Percentiles rank a stretch among this genome's conserved stretches.
These are phyloP conservation scores for Sipha maydis DNA, from an alignment of 2,888 invertebrate genomes.

Conservation along the genomic window DNA sequence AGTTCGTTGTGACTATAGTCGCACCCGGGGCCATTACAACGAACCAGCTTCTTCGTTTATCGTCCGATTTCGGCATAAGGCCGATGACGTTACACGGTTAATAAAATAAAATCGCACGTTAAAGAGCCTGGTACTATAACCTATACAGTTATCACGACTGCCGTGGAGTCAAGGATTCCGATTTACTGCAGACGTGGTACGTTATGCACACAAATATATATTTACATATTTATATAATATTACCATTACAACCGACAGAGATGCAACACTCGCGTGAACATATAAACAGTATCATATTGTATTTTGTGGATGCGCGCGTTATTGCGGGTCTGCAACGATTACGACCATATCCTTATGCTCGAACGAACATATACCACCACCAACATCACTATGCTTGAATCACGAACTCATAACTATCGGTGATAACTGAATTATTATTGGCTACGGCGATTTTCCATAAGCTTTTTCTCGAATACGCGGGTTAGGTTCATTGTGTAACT, in stretches of 20 bases:
- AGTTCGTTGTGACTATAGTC: too few species aligned
- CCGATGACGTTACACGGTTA: too few species aligned
- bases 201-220: too few species aligned
- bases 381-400: background rate
- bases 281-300: background rate
- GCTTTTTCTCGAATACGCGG: background rate
- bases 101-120: background rate
- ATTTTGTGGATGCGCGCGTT: background rate
- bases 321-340: background rate
- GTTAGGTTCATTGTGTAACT: background rate
- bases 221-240: background rate
- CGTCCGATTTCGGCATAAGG: too few species aligned
- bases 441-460: background rate
- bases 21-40: too few species aligned
- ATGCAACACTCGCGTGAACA: background rate
- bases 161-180: too few species aligned
- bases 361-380: background rate
- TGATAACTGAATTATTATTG: too few species aligned
- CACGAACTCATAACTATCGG: background rate
- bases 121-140: background rate
- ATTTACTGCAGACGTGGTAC: background rate
- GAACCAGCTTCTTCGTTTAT: too few species aligned
- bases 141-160: too few species aligned
- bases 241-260: background rate
- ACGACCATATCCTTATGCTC: background rate